phyloP scores from a whole-genome alignment of 2,888 invertebrate genomes.

The Brassicogethes aeneus region DNA sequence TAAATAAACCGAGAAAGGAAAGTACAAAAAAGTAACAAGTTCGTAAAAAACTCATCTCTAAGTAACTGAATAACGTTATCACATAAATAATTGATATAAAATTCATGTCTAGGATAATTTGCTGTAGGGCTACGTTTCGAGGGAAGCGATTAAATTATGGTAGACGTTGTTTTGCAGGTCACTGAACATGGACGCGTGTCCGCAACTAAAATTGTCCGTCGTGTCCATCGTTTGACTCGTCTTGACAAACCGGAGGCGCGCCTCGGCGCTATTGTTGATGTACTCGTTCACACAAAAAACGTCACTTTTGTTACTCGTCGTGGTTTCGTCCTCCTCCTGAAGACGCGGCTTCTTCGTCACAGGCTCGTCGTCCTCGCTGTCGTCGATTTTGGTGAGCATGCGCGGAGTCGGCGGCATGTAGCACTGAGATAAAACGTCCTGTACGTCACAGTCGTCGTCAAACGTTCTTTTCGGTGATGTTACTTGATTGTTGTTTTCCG shows the following conservation, averaged over 20 bases:
- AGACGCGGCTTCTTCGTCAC: constrained; percentile 32
- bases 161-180: constrained; percentile 52
- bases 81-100: constrained; percentile 20
- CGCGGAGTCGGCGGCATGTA: constrained; percentile 62
- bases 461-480: constrained; percentile 33
- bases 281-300: constrained; percentile 32
- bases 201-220: constrained; percentile 45
- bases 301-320: constrained; percentile 13
- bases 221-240: constrained; percentile 17
- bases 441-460: constrained; percentile 57
- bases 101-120: constrained; percentile 14
- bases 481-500: constrained; percentile 4
- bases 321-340: constrained; percentile 16
- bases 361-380: constrained; percentile 44
- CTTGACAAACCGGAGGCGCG: constrained; percentile 7
- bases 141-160: constrained; percentile 49
- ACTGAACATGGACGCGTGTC: constrained; percentile 56
- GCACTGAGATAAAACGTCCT: constrained; percentile 62
- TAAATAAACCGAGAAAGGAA: not conserved
- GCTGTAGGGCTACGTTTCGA: constrained; percentile 43
- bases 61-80: constrained; percentile 14
- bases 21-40: constrained; percentile 2
- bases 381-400: constrained; percentile 58
- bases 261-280: constrained; percentile 29
- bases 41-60: constrained; percentile 6